Base-by-base conservation (phyloP, 2,797 vertebrate species). In the Micropoecilia bifurca region DNA sequence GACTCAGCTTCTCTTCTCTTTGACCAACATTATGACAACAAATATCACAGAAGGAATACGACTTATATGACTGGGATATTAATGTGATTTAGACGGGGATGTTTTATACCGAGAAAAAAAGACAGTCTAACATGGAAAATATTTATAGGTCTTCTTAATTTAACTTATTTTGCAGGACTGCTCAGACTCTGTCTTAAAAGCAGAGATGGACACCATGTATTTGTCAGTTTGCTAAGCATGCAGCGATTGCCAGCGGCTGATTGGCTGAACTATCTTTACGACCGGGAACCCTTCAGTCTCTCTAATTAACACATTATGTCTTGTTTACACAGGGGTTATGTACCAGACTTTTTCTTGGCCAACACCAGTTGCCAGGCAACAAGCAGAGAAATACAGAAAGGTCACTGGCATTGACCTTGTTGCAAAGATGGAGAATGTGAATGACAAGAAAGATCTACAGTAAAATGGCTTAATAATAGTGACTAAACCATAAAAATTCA, bases 241-340 rank as follows among this genome's bases (percentile, higher is more conserved):
- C 75, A 53, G 50, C 48, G 13, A 28, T 45, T 36, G 48, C 73
- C 68, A 47, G 77, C 33, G 30, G 72, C 30, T 71, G 77, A 80
- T 81, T 81, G 63, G 55, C 75, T 80, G 74, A 77, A 68, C 75
- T n/a, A 75, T 59, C 66, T 73, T 53, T 73, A 72, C 41, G 50
- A 66, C 74, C 50, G 50, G 20, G 73, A 80, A 79, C 33, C n/a
- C 74, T 72, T 30, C 33, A 72, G 76, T 78, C 80, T 74, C 2
- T 36, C 71, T 82, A 82, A 80, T 82, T 85, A 80, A 74, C 68
- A n/a, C 71, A 71, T 85, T 66, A 80, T 66, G 76, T 82, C 80
- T 74, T 74, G 39, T 68, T 85, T 66, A 80, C 71, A 77, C 71
- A 39, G 47, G 47, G 63, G 80, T 76, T 73, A 73, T 73, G 73